These are phyloP conservation scores for Rhinopomastus cyanomelas DNA, from an alignment of 2,113 vertebrate genomes.

Conservation along the genomic window DNA sequence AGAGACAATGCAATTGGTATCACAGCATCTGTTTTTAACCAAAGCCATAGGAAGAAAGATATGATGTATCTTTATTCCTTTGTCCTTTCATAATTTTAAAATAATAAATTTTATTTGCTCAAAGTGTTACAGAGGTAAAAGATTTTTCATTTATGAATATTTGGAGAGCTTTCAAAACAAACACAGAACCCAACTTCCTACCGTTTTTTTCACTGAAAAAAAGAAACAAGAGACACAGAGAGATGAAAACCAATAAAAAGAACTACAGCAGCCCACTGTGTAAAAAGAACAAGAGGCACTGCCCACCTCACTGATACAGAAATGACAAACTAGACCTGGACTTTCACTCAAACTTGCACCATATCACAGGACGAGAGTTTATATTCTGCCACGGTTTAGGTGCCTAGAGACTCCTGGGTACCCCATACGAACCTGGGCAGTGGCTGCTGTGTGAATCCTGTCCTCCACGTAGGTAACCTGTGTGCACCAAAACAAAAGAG, in stretches of 20 bases:
- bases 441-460: neutral
- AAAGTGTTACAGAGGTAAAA: neutral
- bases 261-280: neutral
- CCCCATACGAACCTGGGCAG: neutral
- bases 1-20: neutral
- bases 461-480: neutral
- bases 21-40: neutral
- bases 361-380: fast-evolving
- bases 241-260: neutral
- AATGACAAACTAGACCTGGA: neutral
- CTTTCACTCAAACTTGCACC: neutral
- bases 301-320: neutral
- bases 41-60: neutral
- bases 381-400: neutral
- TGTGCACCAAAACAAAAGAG: neutral
- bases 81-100: neutral
- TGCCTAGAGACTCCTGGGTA: neutral
- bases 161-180: neutral
- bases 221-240: neutral
- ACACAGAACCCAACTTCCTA: constrained; percentile 3
- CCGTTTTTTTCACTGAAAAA: neutral
- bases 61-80: neutral
- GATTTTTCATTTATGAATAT: neutral
- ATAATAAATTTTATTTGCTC: neutral
- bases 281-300: neutral